Base-by-base conservation (phyloP, 2,797 vertebrate species). In the Gobio occitaniae region DNA sequence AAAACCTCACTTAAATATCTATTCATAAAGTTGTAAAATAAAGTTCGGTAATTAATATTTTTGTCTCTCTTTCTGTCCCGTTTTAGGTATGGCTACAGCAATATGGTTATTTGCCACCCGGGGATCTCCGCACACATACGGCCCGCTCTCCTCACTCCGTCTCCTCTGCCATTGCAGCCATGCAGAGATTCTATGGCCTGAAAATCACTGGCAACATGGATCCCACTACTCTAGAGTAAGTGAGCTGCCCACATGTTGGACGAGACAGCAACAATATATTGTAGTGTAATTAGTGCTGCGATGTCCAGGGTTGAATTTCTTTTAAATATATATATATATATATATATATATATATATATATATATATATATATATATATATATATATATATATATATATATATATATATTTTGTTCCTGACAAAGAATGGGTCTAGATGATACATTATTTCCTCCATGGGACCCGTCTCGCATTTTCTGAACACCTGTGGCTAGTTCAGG, bases 161-260 rank as follows among this genome's bases (percentile, higher is more conserved):
- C 83, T 82, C 95, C 19, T 95, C 95, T 0, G 97, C 97, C 86
- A 95, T 98, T 3, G 87, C 94, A 6, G 94, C 96, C 91, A 98
- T 98, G 97, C 97, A 98, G 93, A 94, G 90, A 86, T 98, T 98
- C 93, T 98, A 98, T 1, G 96, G 97, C 17, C 94, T 98, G 70
- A 94, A 86, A 0, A 82, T 98, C 88, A 97, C 97, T 0, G 97
- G 97, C 80, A 90, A 78, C 21, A 90, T 96, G 6, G 96, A 98
- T 78, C 0, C 89, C 29, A 89, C 93, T 7, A 98, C 97, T 52
- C 63, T 97, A 32, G 86, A 91, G 97, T 98, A 87, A 96, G 91
- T 93, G 59, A 29, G 21, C 12, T 54, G n/a, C 21, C 21, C n/a
- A 19, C 70, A 47, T 63, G 44, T 0, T 63, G 61, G 11, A n/a